A percentile compares a stretch with the other conserved stretches of the same genome.
Evolutionary conservation across 2,888 invertebrate species (phyloP).

Genomic region (Thecophora atra): DNA sequence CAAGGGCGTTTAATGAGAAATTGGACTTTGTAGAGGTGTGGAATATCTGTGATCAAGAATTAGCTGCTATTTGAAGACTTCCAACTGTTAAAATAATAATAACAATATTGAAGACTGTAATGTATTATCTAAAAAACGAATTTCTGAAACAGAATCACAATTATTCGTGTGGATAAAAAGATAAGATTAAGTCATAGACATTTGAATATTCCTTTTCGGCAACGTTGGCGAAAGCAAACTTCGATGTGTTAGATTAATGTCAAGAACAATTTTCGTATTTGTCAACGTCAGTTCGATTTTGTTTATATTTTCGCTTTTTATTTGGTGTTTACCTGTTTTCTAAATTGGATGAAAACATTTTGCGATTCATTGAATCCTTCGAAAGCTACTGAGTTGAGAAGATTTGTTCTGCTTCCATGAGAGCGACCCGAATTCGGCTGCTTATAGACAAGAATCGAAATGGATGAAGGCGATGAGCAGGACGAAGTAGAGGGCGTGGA

Average conservation of each 20-base stretch:
- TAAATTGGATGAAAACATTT: slow-evolving; percentile 50
- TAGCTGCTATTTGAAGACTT: too few species aligned
- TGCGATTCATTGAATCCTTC: slow-evolving; percentile 58
- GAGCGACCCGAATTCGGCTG: neutral
- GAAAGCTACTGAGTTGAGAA: slow-evolving; percentile 10
- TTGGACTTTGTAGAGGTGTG: too few species aligned
- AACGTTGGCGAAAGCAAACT: too few species aligned
- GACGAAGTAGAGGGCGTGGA: neutral
- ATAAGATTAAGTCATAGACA: too few species aligned
- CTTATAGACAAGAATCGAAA: neutral
- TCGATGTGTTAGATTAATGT: neutral
- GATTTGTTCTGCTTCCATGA: slow-evolving; percentile 25
- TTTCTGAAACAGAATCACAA: too few species aligned
- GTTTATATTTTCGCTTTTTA: slow-evolving; percentile 36
- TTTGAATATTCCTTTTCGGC: too few species aligned
- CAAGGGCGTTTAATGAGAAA: too few species aligned
- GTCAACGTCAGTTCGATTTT: slow-evolving; percentile 35
- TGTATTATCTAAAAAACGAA: too few species aligned
- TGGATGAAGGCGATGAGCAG: neutral
- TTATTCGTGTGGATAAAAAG: too few species aligned
- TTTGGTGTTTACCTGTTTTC: slow-evolving; percentile 31
- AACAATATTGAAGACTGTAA: too few species aligned
- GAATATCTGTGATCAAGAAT: too few species aligned
- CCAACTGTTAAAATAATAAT: too few species aligned
- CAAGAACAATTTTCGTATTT: neutral